Evolutionary conservation across 2,113 vertebrate species (phyloP), one percentile per base, ranked within the genome.

Genomic region (Polypterus senegalus): DNA sequence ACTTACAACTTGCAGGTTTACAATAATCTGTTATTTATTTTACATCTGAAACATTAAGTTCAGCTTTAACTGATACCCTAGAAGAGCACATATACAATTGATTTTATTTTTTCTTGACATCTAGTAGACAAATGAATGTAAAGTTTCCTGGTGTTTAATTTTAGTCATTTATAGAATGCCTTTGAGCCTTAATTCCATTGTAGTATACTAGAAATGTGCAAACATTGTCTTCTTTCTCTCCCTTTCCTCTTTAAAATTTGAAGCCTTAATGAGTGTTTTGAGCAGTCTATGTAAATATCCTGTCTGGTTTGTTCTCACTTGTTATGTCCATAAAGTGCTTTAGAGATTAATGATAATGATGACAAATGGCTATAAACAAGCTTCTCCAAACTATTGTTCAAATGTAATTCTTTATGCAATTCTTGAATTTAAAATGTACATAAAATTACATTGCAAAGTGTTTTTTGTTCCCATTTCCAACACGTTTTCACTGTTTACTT

Each of bases 11-110:
- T 27, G 27, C 27, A 27, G 27, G 27, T 27, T 27, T 27, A 27
- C 27, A 27, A 27, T 27, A 27, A 27, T 27, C 27, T 27, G 27
- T 27, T 27, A 27, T 27, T 27, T 27, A 27, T 27, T 27, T 27
- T 27, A 27, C 27, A 27, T 27, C 27, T 27, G 27, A 27, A 27
- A 27, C 27, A 27, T 27, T 27, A 27, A 27, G 27, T 27, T 27
- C 27, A 27, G 27, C 27, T 27, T 27, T 27, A 27, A 27, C 27
- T 27, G 27, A 27, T 27, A 27, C 27, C 27, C 27, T 27, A 27
- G 84, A 78, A 82, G 83, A 79, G 27, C 27, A 27, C 27, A 27
- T 2, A 27, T 27, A 27, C 2, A 27, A 27, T 27, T 27, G 27
- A 27, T 27, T 27, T 27, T 27, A 27, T 27, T 27, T 52, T 52